Evolutionary conservation across 2,797 vertebrate genomes (phyloP).

Genomic region (Thamnophis elegans): DNA sequence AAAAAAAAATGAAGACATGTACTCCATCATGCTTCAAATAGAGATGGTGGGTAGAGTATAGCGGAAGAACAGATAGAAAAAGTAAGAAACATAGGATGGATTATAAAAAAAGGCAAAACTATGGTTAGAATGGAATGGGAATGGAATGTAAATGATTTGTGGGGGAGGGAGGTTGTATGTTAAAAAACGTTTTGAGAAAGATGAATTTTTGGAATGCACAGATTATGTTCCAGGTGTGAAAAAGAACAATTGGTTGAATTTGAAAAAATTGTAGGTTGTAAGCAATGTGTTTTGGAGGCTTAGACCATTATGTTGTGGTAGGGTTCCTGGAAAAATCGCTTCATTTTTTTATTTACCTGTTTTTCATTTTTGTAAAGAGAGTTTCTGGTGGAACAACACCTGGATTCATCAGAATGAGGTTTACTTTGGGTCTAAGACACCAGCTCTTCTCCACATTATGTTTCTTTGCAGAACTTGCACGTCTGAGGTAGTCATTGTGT

Average conservation of each 20-base stretch:
- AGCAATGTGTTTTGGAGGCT: not conserved
- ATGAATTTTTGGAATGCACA: not conserved
- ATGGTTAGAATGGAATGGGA: not conserved
- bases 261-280: not conserved
- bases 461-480: not conserved
- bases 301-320: not conserved
- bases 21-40: not conserved
- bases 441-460: not conserved
- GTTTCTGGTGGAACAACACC: not conserved
- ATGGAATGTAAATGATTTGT: not conserved
- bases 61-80: not conserved
- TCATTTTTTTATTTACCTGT: not conserved
- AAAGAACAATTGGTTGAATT: not conserved
- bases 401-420: not conserved
- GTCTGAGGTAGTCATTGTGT: not conserved
- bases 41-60: not conserved
- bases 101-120: not conserved
- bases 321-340: not conserved
- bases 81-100: not conserved
- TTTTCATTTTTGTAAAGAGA: not conserved
- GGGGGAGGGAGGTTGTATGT: not conserved
- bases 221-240: not conserved
- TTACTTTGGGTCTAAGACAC: not conserved
- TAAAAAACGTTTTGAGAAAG: not conserved
- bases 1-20: not conserved